phyloP scores from a whole-genome alignment of 2,888 invertebrate species.

The Dyspetes luteomarginatus region DNA sequence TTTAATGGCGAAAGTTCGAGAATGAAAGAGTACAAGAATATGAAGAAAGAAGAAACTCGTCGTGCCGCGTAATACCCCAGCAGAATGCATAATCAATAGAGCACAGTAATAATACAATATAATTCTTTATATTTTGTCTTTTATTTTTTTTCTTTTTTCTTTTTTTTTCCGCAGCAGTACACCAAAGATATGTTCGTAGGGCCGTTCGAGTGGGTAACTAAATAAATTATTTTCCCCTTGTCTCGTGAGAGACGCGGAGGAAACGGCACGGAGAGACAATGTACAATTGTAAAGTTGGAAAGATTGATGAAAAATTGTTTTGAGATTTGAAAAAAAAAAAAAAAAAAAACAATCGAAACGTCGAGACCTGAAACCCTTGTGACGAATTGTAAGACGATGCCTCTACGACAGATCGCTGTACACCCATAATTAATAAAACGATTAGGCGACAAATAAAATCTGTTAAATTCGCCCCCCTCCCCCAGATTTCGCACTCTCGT shows the following conservation, averaged over 20 bases:
- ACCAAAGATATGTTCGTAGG: slow-evolving; percentile 79
- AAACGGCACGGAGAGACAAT: slow-evolving; percentile 30
- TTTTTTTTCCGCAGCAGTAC: slow-evolving; percentile 82
- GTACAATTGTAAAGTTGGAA: slow-evolving; percentile 1
- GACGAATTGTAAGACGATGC: slow-evolving; percentile 68
- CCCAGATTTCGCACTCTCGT: slow-evolving; percentile 64
- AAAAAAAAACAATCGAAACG: slow-evolving; percentile 60
- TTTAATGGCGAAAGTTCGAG: slow-evolving; percentile 49
- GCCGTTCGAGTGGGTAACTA: slow-evolving; percentile 71
- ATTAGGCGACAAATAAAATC: slow-evolving; percentile 62
- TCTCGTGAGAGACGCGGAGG: slow-evolving; percentile 36
- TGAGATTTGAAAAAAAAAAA: slow-evolving; percentile 16
- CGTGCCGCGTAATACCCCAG: slow-evolving; percentile 78
- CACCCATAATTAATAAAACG: slow-evolving; percentile 67
- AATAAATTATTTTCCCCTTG: slow-evolving; percentile 67
- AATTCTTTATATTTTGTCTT: slow-evolving; percentile 84
- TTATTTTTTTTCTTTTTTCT: slow-evolving; percentile 80
- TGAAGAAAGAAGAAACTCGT: slow-evolving; percentile 62
- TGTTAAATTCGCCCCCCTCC: slow-evolving; percentile 57
- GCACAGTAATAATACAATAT: slow-evolving; percentile 75
- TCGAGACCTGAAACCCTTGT: slow-evolving; percentile 69
- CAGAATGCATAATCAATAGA: slow-evolving; percentile 78
- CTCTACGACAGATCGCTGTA: slow-evolving; percentile 74
- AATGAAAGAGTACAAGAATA: slow-evolving; percentile 62
- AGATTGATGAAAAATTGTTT: slow-evolving; percentile 46